Conservation (phyloP, 1,140 invertebrate genomes). For the Zaprionus ornatus region DNA sequence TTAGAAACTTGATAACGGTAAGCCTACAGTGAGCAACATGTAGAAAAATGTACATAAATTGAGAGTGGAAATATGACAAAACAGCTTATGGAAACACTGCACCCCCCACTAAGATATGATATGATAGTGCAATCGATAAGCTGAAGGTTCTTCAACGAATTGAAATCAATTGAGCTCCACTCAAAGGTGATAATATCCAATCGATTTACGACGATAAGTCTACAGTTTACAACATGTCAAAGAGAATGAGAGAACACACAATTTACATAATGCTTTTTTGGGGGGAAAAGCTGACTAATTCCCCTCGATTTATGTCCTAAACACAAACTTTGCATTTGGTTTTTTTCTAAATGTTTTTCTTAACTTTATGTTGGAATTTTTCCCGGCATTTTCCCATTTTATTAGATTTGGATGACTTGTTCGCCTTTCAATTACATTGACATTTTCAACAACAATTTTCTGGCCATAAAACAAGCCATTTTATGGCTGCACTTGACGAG, state of each 20-base stretch:
- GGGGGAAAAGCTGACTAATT: constrained; percentile 23
- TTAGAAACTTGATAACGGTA: constrained; percentile 71
- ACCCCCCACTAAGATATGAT: constrained; percentile 27
- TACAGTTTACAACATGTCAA: constrained; percentile 30
- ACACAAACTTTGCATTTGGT: constrained; percentile 8
- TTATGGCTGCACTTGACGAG: constrained; percentile 48
- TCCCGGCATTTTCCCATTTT: constrained; percentile 4
- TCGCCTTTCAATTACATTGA: constrained; percentile 38
- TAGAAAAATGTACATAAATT: constrained; percentile 72
- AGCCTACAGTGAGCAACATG: constrained; percentile 5
- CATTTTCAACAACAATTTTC: constrained; percentile 38
- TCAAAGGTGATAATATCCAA: constrained; percentile 46
- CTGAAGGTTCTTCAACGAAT: constrained; percentile 11
- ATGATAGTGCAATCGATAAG: background rate
- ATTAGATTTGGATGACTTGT: constrained; percentile 3
- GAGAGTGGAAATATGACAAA: constrained; percentile 62
- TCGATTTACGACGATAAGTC: constrained; percentile 56
- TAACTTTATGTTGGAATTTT: background rate
- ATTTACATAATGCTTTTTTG: background rate
- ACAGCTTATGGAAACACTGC: constrained; percentile 17
- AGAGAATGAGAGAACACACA: background rate
- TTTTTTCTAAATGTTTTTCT: background rate
- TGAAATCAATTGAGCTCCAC: constrained; percentile 57
- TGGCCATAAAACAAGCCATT: constrained; percentile 44
- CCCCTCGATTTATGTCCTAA: constrained; percentile 22